Percentiles rank a stretch among this genome's conserved stretches.
phyloP scores from a whole-genome alignment of 2,797 vertebrate species.

The Macropus fuliginosus region DNA sequence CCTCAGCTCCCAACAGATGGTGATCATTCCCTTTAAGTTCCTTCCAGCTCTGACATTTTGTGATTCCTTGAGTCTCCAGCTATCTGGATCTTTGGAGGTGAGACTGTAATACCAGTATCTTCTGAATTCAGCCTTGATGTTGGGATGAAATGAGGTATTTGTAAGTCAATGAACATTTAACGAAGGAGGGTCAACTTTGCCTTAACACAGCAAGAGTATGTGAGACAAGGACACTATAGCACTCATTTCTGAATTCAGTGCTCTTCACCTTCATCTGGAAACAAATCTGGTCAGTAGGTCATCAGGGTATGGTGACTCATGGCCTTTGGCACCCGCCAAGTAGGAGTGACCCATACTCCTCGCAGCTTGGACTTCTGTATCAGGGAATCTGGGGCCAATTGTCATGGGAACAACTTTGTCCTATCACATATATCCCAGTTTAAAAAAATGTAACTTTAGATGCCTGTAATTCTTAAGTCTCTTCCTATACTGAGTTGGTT shows the following conservation, averaged over 20 bases:
- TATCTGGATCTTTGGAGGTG: not conserved
- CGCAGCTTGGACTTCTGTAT: not conserved
- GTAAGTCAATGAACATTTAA: not conserved
- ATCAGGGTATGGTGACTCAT: not conserved
- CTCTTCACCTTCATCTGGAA: not conserved
- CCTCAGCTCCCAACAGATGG: not conserved
- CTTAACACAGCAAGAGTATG: no score
- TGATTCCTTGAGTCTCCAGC: not conserved
- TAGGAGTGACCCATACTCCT: not conserved
- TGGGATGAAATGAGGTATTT: not conserved
- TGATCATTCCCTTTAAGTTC: not conserved
- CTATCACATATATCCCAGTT: not conserved
- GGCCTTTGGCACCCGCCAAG: not conserved
- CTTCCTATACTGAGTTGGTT: not conserved
- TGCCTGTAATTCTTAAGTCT: not conserved
- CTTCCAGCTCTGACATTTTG: not conserved
- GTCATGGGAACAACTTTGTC: not conserved
- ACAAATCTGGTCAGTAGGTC: not conserved
- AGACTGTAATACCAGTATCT: not conserved
- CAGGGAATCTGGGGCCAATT: not conserved
- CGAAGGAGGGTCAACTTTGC: not conserved
- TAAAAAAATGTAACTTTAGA: not conserved
- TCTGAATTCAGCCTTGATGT: not conserved
- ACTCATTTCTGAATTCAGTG: not conserved
- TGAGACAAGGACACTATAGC: not conserved